These are phyloP conservation scores for Cyphomyrmex costatus DNA, from an alignment of 1,140 invertebrate species.

Conservation along the genomic window DNA sequence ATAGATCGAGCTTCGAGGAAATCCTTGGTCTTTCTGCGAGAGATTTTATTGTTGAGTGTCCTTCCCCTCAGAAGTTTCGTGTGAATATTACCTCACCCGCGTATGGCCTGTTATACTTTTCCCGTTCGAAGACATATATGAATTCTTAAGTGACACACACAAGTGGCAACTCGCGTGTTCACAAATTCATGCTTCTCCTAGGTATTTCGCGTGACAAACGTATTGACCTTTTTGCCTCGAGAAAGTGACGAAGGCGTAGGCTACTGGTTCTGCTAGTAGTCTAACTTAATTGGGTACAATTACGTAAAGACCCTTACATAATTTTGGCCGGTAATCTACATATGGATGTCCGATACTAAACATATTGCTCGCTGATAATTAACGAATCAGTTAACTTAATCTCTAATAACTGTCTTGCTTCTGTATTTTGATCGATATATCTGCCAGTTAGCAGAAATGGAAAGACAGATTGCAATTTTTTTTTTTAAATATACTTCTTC, in stretches of 20 bases:
- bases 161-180: not conserved
- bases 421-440: not conserved
- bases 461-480: constrained; percentile 27
- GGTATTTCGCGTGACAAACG: constrained; percentile 22
- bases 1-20: constrained; percentile 69
- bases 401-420: not conserved
- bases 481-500: constrained; percentile 22
- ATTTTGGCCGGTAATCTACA: constrained; percentile 38
- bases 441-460: not conserved
- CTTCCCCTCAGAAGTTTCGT: constrained; percentile 42
- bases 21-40: constrained; percentile 49
- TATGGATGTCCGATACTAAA: not conserved
- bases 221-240: constrained; percentile 43
- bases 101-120: not conserved
- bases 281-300: constrained; percentile 8
- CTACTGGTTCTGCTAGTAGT: constrained; percentile 44
- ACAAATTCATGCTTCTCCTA: constrained; percentile 11
- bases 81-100: constrained; percentile 11
- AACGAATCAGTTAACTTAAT: not conserved
- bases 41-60: constrained; percentile 7
- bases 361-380: constrained; percentile 11
- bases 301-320: constrained; percentile 62
- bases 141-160: not conserved
- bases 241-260: constrained; percentile 54
- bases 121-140: not conserved